Evolutionary conservation across 2,888 invertebrate species (phyloP), one percentile per base, ranked within the genome.

Genomic region (Dicyrtoma fusca): DNA sequence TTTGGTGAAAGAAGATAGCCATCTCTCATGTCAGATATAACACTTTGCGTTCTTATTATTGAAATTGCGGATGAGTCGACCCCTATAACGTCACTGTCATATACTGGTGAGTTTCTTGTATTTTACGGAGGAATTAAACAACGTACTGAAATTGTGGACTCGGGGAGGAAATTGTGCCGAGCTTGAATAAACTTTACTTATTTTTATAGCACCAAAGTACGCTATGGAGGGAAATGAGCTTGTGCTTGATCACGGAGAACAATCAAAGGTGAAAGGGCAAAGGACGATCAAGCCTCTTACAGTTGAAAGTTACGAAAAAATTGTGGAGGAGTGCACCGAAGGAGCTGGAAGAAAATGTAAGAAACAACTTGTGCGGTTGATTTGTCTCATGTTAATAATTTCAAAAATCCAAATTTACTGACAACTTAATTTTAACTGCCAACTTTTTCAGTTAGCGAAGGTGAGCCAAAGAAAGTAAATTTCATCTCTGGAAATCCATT

Each of bases 401-500:
- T 34, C 34, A 34, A 34, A 34, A n/a, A n/a, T n/a, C n/a, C n/a
- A n/a, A n/a, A n/a, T n/a, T n/a, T n/a, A n/a, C n/a, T n/a, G n/a
- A n/a, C n/a, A n/a, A n/a, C n/a, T n/a, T n/a, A n/a, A n/a, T n/a
- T n/a, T n/a, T n/a, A n/a, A n/a, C n/a, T n/a, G n/a, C n/a, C n/a
- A n/a, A n/a, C n/a, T n/a, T 42, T 59, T 47, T 3, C 49, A 71
- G 70, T 45, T 63, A 23, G 6, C 14, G 70, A 71, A 14, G 51
- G 34, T 19, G 70, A 71, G 13, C 42, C 63, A 10, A 71, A 62
- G 53, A 71, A 71, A 53, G 63, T 71, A 19, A 74, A 75, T 65
- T 97, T 96, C 84, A 93, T 94, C 81, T 95, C 94, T 81, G 99
- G 99, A 3, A 99, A 99, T 86, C 98, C 97, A 0, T 90, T 92